Base-by-base conservation (phyloP, 2,113 vertebrate genomes). In the Turnix velox region DNA sequence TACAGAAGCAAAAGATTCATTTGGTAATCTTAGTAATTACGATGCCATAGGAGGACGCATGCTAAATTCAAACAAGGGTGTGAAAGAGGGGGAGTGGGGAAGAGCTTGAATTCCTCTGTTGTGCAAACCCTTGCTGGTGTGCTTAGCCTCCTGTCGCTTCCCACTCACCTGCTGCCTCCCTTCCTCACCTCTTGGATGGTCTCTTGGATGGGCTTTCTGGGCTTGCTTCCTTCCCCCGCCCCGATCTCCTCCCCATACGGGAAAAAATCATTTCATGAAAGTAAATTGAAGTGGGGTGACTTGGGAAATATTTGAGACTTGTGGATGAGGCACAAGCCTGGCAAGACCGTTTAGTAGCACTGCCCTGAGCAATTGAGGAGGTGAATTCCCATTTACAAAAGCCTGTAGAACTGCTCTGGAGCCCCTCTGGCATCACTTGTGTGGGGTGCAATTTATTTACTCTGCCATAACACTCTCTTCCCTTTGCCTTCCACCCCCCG, bases 1-100 rank as follows among this genome's bases (percentile, higher is more conserved):
- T 97, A 97, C 97, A 98, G 98, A 98, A 97, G 97, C 96, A 97
- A 96, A 96, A 97, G 97, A 97, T 98, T 98, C 98, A 97, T 97
- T 97, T 96, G 96, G 95, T 97, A 97, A 98, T 97, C 97, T 97
- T 95, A 95, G 97, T 98, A 97, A 98, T 98, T 98, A 97, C 94
- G 72, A 95, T 91, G 75, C 96, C 90, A 90, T 97, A 94, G 96
- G 96, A 96, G 95, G 96, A 97, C 52, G 75, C 96, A 94, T 93
- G 94, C 95, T 94, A 97, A 93, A 95, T 95, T 96, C 91, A 95
- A 96, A 91, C 73, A 87, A 84, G 85, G 79, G 91, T 75, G 54
- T 1, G 45, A 66, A 73, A 86, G 51, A 55, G 84, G 72, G 24
- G 24, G 88, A 55, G 14, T 77, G 86, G 75, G 52, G 52, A 72